These are phyloP conservation scores for Lycocerus yunnanus DNA, from an alignment of 2,888 invertebrate species.

Conservation along the genomic window DNA sequence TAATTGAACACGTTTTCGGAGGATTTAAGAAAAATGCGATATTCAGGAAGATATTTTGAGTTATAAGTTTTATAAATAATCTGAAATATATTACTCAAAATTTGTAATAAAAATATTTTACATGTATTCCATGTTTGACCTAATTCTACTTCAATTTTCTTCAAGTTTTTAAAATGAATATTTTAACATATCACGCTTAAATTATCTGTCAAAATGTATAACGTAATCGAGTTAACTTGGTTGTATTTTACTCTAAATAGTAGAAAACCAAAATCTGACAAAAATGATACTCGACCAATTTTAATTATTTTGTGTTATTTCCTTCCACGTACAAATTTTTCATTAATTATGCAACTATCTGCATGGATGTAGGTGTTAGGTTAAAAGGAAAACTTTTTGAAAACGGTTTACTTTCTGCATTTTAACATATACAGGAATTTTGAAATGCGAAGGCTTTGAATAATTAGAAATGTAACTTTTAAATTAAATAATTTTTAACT, in stretches of 20 bases:
- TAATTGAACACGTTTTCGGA: not conserved
- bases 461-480: not conserved
- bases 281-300: not conserved
- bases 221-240: not conserved
- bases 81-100: not conserved
- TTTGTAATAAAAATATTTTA: not conserved
- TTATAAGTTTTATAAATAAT: not conserved
- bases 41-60: not conserved
- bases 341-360: not conserved
- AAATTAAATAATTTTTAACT: not conserved
- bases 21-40: not conserved
- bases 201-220: not conserved
- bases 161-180: not conserved
- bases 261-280: not conserved
- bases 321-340: not conserved
- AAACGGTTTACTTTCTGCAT: too few species aligned
- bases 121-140: not conserved
- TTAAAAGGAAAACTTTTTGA: not conserved
- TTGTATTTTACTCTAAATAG: not conserved
- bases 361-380: not conserved
- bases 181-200: not conserved
- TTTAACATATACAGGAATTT: not conserved
- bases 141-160: not conserved
- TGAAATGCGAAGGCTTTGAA: not conserved
- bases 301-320: not conserved